A percentile compares a stretch with the other conserved stretches of the same genome.
Evolutionary conservation across 2,888 invertebrate genomes (phyloP).

Genomic region (Erebia epiphron): DNA sequence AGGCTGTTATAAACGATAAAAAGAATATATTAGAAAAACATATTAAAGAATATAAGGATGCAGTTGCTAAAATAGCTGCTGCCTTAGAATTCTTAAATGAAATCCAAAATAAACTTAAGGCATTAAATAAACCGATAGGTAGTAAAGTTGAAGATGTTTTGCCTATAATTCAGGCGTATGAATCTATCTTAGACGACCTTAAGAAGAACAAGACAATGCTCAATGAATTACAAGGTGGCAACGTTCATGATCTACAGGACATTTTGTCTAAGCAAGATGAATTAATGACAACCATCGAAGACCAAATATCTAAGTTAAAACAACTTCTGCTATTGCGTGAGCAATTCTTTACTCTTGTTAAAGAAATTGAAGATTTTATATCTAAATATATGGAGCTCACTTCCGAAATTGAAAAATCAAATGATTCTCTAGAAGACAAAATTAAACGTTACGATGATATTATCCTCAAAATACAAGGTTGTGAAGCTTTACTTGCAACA

Average conservation of each 20-base stretch:
- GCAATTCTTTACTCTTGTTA: conserved; percentile 93
- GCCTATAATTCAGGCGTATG: conserved; percentile 89
- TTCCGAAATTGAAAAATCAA: conserved; percentile 92
- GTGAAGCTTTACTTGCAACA: conserved; percentile 92
- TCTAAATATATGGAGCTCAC: conserved; percentile 93
- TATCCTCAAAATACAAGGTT: conserved; percentile 93
- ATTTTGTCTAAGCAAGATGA: conserved; percentile 93
- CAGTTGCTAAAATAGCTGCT: conserved; percentile 90
- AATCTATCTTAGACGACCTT: conserved; percentile 89
- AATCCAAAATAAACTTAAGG: conserved; percentile 92
- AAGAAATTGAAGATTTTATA: conserved; percentile 94
- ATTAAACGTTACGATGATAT: conserved; percentile 94
- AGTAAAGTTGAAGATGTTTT: conserved; percentile 94
- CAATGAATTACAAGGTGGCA: conserved; percentile 89
- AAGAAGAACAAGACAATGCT: conserved; percentile 91
- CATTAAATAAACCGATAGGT: conserved; percentile 93
- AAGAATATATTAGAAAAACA: conserved; percentile 88
- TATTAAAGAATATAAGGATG: conserved; percentile 91
- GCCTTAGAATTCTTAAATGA: conserved; percentile 90
- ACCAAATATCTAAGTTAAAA: conserved; percentile 91
- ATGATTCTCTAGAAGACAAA: conserved; percentile 91
- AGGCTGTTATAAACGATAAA: conserved; percentile 89
- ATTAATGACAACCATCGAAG: conserved; percentile 91
- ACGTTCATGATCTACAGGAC: conserved; percentile 90
- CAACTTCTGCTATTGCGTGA: conserved; percentile 91